Conservation (phyloP, 2,797 vertebrate genomes). For the Ctenosaura bakeri region DNA sequence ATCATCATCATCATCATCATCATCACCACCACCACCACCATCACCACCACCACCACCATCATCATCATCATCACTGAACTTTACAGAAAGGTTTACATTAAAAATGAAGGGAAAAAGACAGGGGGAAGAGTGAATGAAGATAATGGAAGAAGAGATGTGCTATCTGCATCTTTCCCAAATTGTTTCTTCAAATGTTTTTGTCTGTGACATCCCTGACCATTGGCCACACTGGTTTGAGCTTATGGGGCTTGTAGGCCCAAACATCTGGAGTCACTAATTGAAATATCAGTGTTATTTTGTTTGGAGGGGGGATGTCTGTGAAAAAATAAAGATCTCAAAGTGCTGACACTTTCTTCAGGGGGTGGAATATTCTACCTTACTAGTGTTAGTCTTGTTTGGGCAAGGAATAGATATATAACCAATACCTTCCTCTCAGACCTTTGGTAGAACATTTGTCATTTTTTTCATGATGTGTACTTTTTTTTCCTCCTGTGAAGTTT, state of each 20-base stretch:
- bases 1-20: no score
- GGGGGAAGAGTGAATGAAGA: background rate
- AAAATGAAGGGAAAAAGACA: background rate
- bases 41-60: no score
- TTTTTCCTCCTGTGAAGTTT: no score
- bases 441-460: background rate
- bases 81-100: background rate
- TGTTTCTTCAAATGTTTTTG: background rate
- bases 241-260: no score
- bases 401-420: background rate
- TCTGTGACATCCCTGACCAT: background rate
- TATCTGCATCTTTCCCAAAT: background rate
- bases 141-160: background rate
- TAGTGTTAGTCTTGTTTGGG: background rate
- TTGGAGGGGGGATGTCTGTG: background rate
- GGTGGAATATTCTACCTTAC: background rate
- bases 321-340: background rate
- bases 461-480: background rate
- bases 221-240: no score
- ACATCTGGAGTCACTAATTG: background rate
- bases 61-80: no score
- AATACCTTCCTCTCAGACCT: background rate
- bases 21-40: no score
- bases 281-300: background rate
- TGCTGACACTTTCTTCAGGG: background rate